Percentiles rank a stretch among this genome's conserved stretches.
Evolutionary conservation across 2,113 vertebrate species (phyloP).

Genomic region (Catharus fuscescens): DNA sequence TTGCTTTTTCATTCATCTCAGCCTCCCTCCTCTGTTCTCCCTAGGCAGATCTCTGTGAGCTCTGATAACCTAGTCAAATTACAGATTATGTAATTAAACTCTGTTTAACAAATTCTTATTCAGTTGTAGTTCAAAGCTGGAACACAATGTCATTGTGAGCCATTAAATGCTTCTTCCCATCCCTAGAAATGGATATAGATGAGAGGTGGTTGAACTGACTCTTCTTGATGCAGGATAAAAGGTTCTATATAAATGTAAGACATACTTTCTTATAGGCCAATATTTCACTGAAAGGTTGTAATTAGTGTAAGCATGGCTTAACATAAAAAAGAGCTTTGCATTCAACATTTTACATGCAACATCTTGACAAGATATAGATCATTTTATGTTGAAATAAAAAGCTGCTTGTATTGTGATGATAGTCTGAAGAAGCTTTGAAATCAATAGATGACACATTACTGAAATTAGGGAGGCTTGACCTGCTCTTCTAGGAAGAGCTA

Average conservation of each 20-base stretch:
- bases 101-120: background rate
- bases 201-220: background rate
- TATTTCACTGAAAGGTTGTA: slow-evolving; percentile 48
- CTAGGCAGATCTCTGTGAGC: background rate
- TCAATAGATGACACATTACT: slow-evolving; percentile 57
- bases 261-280: background rate
- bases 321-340: slow-evolving; percentile 65
- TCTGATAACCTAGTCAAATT: background rate
- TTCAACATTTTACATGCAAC: slow-evolving; percentile 54
- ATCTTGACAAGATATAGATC: slow-evolving; percentile 56
- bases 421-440: slow-evolving; percentile 49
- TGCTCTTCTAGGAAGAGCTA: background rate
- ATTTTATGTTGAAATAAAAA: slow-evolving; percentile 65
- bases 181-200: background rate
- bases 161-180: background rate
- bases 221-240: slow-evolving; percentile 6
- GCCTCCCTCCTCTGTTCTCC: background rate
- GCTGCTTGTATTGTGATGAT: slow-evolving; percentile 22
- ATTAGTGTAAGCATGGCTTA: slow-evolving; percentile 63
- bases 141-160: background rate
- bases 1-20: background rate
- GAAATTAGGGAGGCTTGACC: slow-evolving; percentile 57
- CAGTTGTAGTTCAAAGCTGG: background rate
- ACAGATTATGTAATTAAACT: background rate
- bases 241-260: slow-evolving; percentile 27